Conservation (phyloP, 1,140 invertebrate genomes). For the Asbolus verrucosus region DNA sequence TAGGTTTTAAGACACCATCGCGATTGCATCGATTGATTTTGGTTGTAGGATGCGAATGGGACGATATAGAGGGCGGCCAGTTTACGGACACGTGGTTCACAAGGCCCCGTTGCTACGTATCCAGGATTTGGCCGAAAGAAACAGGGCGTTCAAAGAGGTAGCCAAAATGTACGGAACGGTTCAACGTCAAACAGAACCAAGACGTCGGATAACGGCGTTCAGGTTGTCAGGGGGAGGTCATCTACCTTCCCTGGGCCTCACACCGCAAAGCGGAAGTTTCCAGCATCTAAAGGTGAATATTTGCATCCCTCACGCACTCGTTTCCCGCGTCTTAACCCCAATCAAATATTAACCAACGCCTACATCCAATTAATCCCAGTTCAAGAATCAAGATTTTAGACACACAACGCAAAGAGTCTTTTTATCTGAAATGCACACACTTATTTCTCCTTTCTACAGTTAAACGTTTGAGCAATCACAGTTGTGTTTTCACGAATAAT, state of each 20-base stretch:
- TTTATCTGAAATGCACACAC: too few relatives aligned
- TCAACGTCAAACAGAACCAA: slow-evolving; percentile 62
- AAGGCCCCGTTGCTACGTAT: slow-evolving; percentile 67
- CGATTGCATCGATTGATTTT: slow-evolving; percentile 30
- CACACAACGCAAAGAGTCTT: neutral
- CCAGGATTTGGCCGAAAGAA: slow-evolving; percentile 63
- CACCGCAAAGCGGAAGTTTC: slow-evolving; percentile 73
- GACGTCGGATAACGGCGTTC: slow-evolving; percentile 58
- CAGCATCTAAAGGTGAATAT: slow-evolving; percentile 67
- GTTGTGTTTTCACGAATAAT: too few relatives aligned
- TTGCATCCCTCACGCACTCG: slow-evolving; percentile 6
- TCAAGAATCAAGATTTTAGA: neutral
- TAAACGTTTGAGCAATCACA: too few relatives aligned
- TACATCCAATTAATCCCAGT: neutral
- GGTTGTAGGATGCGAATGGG: slow-evolving; percentile 57
- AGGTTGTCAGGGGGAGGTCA: slow-evolving; percentile 56
- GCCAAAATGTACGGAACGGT: slow-evolving; percentile 66
- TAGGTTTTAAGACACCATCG: slow-evolving; percentile 17
- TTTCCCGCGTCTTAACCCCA: slow-evolving; percentile 3
- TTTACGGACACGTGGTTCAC: slow-evolving; percentile 74
- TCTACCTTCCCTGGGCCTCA: slow-evolving; percentile 54
- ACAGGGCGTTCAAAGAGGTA: slow-evolving; percentile 67
- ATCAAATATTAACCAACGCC: slow-evolving; percentile 17
- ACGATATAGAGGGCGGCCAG: slow-evolving; percentile 63
- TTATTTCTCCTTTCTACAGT: neutral